Percentiles rank a stretch among this genome's conserved stretches.
Conservation (phyloP, 2,888 invertebrate species). For the Mythimna ferrago region DNA sequence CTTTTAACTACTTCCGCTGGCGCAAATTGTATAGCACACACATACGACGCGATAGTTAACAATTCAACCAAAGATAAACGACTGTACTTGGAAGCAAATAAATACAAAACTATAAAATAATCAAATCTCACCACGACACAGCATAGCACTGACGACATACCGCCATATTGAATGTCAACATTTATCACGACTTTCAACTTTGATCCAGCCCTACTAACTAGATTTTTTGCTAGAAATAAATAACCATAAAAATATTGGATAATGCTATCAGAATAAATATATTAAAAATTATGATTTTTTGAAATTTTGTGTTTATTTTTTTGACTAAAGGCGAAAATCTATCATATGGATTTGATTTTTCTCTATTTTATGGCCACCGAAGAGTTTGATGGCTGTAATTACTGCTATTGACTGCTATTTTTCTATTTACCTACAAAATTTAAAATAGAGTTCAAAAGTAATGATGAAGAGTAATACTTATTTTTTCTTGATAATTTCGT, state of each 20-base stretch:
- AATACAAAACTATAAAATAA: slow-evolving; percentile 80
- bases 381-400: slow-evolving; percentile 65
- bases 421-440: slow-evolving; percentile 21
- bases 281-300: slow-evolving; percentile 77
- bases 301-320: slow-evolving; percentile 87
- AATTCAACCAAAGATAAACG: slow-evolving; percentile 67
- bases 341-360: slow-evolving; percentile 81
- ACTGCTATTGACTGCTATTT: slow-evolving; percentile 3
- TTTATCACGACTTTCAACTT: slow-evolving; percentile 85
- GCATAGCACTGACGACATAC: slow-evolving; percentile 99
- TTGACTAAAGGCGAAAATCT: slow-evolving; percentile 83
- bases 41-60: slow-evolving; percentile 64
- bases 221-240: slow-evolving; percentile 66
- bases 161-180: slow-evolving; percentile 98
- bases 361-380: slow-evolving; percentile 74
- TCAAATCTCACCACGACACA: slow-evolving; percentile 97
- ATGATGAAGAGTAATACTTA: background rate
- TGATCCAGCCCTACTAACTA: slow-evolving; percentile 79
- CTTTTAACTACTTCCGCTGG: slow-evolving; percentile 64
- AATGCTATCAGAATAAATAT: slow-evolving; percentile 63
- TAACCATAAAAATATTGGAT: slow-evolving; percentile 64
- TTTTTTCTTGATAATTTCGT: background rate
- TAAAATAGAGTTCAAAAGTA: background rate
- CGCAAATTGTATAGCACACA: slow-evolving; percentile 70
- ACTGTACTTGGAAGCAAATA: slow-evolving; percentile 74